Conservation (phyloP, 2,888 invertebrate species). For the Acleris cristana region DNA sequence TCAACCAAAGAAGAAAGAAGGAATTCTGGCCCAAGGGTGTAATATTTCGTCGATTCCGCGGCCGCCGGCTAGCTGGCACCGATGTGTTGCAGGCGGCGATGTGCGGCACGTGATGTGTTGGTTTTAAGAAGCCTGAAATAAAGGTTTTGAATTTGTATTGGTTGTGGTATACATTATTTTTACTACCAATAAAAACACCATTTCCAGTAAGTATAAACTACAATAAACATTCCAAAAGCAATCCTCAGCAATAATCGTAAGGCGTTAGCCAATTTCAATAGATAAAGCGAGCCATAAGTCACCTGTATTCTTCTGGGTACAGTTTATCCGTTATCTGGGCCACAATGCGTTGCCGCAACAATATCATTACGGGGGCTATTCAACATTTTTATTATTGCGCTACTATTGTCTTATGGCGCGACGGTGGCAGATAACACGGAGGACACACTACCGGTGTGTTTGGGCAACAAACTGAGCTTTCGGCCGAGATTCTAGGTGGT, state of each 20-base stretch:
- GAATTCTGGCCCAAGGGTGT: too few relatives aligned
- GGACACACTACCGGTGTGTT: constrained; percentile 49
- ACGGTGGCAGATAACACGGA: constrained; percentile 69
- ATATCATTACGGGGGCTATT: constrained; percentile 82
- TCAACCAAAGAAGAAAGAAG: too few relatives aligned
- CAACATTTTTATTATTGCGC: constrained; percentile 85
- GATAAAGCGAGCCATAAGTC: constrained; percentile 50
- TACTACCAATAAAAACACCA: too few relatives aligned
- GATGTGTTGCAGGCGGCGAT: too few relatives aligned
- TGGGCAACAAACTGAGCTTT: constrained; percentile 10
- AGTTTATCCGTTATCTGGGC: constrained; percentile 83
- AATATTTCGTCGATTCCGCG: too few relatives aligned
- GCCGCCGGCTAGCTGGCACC: too few relatives aligned
- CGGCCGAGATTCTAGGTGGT: too few relatives aligned
- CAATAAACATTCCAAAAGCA: neutral
- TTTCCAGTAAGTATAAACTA: neutral
- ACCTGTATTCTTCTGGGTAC: constrained; percentile 74
- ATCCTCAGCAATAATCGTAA: constrained; percentile 6
- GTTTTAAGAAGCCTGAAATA: too few relatives aligned
- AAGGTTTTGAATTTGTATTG: too few relatives aligned
- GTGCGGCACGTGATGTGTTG: too few relatives aligned
- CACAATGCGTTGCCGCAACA: constrained; percentile 80
- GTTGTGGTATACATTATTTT: too few relatives aligned
- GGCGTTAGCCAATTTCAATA: constrained; percentile 33
- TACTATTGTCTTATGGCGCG: constrained; percentile 83